These are phyloP conservation scores for Branchinecta lindahli DNA, from an alignment of 1,140 invertebrate species.

Conservation along the genomic window DNA sequence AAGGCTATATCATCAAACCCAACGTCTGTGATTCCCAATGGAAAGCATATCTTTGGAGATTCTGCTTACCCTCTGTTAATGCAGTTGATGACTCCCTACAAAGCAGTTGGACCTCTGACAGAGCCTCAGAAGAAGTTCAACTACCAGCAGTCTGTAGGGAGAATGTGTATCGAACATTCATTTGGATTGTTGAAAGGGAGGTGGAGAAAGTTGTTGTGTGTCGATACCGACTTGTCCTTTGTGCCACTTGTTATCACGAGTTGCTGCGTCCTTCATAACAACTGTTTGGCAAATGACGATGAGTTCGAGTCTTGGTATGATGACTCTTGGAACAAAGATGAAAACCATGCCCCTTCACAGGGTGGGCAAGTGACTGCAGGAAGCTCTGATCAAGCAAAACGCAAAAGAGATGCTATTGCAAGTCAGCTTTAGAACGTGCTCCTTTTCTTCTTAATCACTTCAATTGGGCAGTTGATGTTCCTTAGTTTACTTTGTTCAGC, in stretches of 20 bases:
- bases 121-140: neutral
- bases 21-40: neutral
- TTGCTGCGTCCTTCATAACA: neutral
- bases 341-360: too few species aligned
- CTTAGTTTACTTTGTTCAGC: too few species aligned
- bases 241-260: neutral
- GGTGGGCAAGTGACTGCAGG: too few species aligned
- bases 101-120: neutral
- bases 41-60: neutral
- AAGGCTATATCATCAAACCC: neutral
- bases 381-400: too few species aligned
- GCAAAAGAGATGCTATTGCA: too few species aligned
- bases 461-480: too few species aligned
- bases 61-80: neutral
- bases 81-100: neutral
- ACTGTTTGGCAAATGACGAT: neutral
- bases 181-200: neutral
- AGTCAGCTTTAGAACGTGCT: too few species aligned
- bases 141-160: neutral
- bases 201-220: neutral
- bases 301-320: neutral
- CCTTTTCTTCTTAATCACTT: too few species aligned
- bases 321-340: too few species aligned
- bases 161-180: neutral
- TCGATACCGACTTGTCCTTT: neutral